Evolutionary conservation across 2,888 invertebrate species (phyloP), one percentile per base, ranked within the genome.

Genomic region (Seladonia tumulorum): DNA sequence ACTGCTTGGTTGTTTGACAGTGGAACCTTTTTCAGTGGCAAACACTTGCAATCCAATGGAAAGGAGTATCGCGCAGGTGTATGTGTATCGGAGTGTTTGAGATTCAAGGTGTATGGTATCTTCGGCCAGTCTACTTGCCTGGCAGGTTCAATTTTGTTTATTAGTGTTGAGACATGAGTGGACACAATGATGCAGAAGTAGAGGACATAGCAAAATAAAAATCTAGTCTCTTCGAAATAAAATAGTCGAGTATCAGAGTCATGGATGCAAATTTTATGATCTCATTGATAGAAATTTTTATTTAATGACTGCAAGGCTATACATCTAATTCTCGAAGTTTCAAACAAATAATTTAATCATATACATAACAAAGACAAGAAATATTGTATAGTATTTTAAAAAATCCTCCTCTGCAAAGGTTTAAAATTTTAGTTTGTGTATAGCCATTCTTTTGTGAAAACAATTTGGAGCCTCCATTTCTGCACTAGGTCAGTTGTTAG

Each of bases 121-220:
- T 88, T 91, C 89, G 91, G 79, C 91, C 92, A 93, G 83, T 92
- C 90, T 81, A 70, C 35, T 85, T 90, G 86, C 83, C 90, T 90
- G 83, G 49, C 76, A 81, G 70, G 82, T 79, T 68, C 57, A 81
- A 84, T 76, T 78, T 76, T 47, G 18, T 42, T 75, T 35, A 35
- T 77, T 42, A 73, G 49, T n/a, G 18, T 57, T 45, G 60, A 29
- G 7, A 66, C 10, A 22, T 14, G 10, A 42, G 22, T 4, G 71
- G 66, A 79, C 71, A 10, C 10, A 42, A 47, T 60, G 47, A 70
- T 76, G 76, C 84, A 85, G 76, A 83, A 45, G 75, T 66, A 79
- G 79, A 79, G 29, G 47, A 12, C 10, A 22, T 22, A 22, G 18
- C 10, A 8, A 53, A 53, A 22, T 8, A 22, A 22, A 53, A 53